Conservation (phyloP, 2,113 vertebrate genomes). For the Caretta caretta region DNA sequence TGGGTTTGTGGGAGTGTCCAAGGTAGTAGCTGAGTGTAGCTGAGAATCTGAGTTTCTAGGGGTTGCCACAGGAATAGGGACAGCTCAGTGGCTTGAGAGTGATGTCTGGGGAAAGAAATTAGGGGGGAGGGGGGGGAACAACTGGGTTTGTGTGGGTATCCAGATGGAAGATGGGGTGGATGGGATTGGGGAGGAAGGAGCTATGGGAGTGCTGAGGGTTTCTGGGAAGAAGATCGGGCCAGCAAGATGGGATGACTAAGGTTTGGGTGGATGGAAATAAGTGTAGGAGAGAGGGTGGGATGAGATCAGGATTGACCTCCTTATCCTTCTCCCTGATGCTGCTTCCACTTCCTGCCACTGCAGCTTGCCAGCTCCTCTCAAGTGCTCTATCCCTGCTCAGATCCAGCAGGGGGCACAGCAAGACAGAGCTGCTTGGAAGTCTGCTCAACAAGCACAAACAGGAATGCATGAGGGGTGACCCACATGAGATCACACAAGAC, state of each 20-base stretch:
- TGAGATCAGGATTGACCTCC: not conserved
- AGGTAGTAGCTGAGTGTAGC: not conserved
- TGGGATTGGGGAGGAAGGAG: no score
- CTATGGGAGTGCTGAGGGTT: no score
- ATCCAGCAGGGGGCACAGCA: not conserved
- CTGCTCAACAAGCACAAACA: not conserved
- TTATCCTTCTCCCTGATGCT: not conserved
- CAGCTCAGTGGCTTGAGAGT: not conserved
- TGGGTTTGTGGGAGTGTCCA: not conserved
- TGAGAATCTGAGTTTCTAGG: not conserved
- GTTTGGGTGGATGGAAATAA: not conserved
- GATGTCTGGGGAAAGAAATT: not conserved
- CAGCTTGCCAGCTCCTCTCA: not conserved
- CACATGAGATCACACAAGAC: not conserved
- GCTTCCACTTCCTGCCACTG: not conserved
- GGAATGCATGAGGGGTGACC: not conserved
- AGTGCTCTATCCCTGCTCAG: not conserved
- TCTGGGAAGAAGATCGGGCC: no score
- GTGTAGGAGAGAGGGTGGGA: not conserved
- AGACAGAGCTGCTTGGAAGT: not conserved
- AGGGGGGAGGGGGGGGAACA: not conserved
- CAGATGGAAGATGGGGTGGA: no score
- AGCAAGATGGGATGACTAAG: not conserved
- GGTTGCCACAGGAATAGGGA: not conserved
- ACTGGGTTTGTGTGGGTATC: not conserved